phyloP scores from a whole-genome alignment of 2,113 vertebrate species.

The Fregata magnificens region DNA sequence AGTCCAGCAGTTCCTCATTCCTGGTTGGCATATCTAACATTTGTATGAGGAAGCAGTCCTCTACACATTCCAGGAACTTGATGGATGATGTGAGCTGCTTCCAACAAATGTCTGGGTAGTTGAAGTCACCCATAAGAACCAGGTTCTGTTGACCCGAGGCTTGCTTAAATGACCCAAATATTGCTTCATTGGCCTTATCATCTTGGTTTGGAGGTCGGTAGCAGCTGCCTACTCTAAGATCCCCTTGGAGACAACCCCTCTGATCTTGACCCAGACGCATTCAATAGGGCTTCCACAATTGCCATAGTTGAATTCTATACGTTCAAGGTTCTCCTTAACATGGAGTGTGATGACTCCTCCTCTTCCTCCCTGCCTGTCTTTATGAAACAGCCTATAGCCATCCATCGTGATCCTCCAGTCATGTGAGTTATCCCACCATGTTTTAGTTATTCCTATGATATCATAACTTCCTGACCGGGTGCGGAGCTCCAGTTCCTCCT shows the following conservation, averaged over 20 bases:
- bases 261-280: neutral
- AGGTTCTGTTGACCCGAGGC: neutral
- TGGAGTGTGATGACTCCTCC: neutral
- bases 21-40: neutral
- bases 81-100: neutral
- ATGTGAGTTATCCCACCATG: too few relatives aligned
- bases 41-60: neutral
- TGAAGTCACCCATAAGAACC: neutral
- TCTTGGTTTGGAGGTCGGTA: neutral
- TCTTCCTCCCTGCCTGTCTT: neutral
- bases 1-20: neutral
- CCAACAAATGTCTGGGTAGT: neutral
- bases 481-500: too few relatives aligned
- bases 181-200: neutral
- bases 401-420: neutral
- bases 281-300: neutral
- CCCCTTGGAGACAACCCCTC: neutral
- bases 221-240: neutral
- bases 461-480: neutral
- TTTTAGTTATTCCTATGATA: neutral
- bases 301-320: neutral
- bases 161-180: neutral
- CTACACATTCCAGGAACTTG: neutral
- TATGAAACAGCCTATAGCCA: neutral
- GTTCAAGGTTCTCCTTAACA: neutral